Base-by-base conservation (phyloP, 2,888 invertebrate genomes). In the Eupithecia insigniata region DNA sequence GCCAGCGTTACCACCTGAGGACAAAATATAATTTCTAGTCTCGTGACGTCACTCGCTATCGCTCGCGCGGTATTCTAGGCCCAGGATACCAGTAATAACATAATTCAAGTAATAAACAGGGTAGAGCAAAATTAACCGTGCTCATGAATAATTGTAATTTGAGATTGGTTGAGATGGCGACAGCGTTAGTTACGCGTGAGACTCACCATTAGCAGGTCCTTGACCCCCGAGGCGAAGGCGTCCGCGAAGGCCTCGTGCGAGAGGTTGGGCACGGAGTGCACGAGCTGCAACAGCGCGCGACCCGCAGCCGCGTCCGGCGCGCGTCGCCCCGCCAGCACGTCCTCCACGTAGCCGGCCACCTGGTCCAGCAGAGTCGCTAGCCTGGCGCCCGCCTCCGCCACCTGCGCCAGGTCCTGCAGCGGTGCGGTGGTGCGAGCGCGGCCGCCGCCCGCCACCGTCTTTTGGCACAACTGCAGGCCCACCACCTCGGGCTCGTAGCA, bases 221-320 rank as follows among this genome's bases (percentile, higher is more conserved):
- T 99, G 89, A 99, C 97, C 86, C 98, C 98, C 82, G 98, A 97
- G 87, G 99, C 99, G 89, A 99, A 97, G 96, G 99, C 98, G 83
- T 97, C 97, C 39, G 98, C 98, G 90, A 99, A 98, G 87, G 98
- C 97, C 30, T 73, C 73, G 28, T 67, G 67, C 10, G 73, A 70
- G 10, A 73, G 98, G 86, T 97, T 97, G 51, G 99, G 99, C 75
- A 99, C 97, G 32, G 97, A 97, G 90, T 97, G 97, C 88, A 99
- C 83, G 99, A 99, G 99, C 97, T 88, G 99, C 83, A 99, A 95
- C 76, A 99, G 95, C 78, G 97, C 96, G 58, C 99, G 96, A 0
- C 99, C 99, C 14, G 99, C 97, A 67, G 97, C 97, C 90, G 98
- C 98, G 92, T 98, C 97, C 1, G 97, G 96, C 61, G 95, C 61